Conservation (phyloP, 2,888 invertebrate species). For the Eulithis prunata region DNA sequence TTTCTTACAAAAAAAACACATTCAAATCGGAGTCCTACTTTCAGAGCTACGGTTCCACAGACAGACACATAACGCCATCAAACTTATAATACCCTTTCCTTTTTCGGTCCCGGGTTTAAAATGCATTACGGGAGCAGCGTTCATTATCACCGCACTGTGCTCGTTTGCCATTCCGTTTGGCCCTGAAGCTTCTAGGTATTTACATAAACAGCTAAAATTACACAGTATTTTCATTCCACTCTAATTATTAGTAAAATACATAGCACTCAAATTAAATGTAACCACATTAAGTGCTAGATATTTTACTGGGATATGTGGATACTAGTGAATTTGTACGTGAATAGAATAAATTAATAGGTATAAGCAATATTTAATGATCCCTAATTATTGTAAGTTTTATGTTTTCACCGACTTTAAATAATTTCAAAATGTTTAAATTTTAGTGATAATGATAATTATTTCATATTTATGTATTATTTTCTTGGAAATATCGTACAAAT, state of each 20-base stretch:
- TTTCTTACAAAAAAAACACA: too few species aligned
- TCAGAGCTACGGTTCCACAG: too few species aligned
- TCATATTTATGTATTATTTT: too few species aligned
- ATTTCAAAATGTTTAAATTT: too few species aligned
- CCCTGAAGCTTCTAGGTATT: conserved; percentile 22
- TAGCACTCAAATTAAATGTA: conserved; percentile 1
- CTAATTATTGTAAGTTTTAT: too few species aligned
- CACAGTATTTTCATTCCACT: conserved; percentile 5
- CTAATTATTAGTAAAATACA: conserved; percentile 6
- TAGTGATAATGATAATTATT: too few species aligned
- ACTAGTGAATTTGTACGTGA: not conserved
- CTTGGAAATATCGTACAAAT: not conserved
- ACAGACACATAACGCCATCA: too few species aligned
- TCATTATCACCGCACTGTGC: conserved; percentile 22
- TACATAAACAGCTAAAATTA: conserved; percentile 14
- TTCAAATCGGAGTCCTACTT: too few species aligned
- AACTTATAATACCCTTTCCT: too few species aligned
- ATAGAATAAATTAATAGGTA: too few species aligned
- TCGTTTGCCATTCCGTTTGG: conserved; percentile 31
- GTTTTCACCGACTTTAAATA: too few species aligned
- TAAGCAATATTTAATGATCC: too few species aligned
- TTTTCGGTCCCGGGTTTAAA: conserved; percentile 11
- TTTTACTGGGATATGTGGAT: not conserved
- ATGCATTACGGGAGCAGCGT: conserved; percentile 30
- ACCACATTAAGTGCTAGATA: not conserved